Evolutionary conservation across 2,888 invertebrate genomes (phyloP).

Genomic region (Scaptomyza caliginosa): DNA sequence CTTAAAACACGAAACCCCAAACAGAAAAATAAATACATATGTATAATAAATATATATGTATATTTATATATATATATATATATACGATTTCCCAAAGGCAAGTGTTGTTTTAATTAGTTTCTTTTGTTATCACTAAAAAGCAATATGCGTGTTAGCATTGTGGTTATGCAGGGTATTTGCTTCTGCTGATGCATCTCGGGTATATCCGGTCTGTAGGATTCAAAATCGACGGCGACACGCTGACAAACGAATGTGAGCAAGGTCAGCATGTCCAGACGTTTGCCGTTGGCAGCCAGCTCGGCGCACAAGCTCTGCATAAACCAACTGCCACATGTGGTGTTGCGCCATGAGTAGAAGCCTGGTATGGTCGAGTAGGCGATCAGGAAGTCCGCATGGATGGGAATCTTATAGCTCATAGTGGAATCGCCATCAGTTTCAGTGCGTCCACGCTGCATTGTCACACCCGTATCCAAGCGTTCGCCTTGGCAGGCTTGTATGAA

Average conservation of each 20-base stretch:
- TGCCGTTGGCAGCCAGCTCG: slow-evolving; percentile 90
- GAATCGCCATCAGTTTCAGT: slow-evolving; percentile 90
- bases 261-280: slow-evolving; percentile 91
- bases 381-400: slow-evolving; percentile 95
- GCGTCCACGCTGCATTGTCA: slow-evolving; percentile 85
- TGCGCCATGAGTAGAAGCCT: slow-evolving; percentile 97
- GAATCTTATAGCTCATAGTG: slow-evolving; percentile 90
- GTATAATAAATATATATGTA: too few species aligned
- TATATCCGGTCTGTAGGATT: slow-evolving; percentile 93
- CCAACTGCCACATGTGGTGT: slow-evolving; percentile 97
- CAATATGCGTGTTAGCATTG: slow-evolving; percentile 93
- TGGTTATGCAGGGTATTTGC: slow-evolving; percentile 95
- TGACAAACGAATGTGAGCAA: slow-evolving; percentile 93
- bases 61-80: neutral
- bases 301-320: slow-evolving; percentile 96
- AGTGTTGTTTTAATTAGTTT: neutral
- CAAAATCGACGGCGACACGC: slow-evolving; percentile 94
- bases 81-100: neutral
- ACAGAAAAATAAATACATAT: too few species aligned
- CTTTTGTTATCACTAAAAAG: slow-evolving; percentile 86
- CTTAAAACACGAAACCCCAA: too few species aligned
- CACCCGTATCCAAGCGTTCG: slow-evolving; percentile 92
- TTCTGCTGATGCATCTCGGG: slow-evolving; percentile 94
- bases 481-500: slow-evolving; percentile 96
- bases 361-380: slow-evolving; percentile 97